phyloP scores from a whole-genome alignment of 2,888 invertebrate species.

The Cheilosia variabilis region DNA sequence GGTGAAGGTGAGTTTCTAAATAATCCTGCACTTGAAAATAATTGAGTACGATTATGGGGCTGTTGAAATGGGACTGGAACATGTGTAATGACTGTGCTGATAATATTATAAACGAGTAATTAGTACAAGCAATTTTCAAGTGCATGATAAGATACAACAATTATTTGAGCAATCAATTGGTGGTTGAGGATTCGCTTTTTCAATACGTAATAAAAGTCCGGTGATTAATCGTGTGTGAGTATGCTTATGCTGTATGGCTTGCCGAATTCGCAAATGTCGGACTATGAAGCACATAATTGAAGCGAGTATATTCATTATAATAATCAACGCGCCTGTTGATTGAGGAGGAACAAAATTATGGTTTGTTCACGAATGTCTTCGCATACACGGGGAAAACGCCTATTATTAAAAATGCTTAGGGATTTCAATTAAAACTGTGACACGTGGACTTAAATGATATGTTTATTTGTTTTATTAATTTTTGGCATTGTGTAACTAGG shows the following conservation, averaged over 20 bases:
- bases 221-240: neutral
- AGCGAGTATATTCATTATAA: conserved; percentile 4
- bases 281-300: neutral
- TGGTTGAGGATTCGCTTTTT: neutral
- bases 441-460: neutral
- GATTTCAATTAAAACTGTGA: conserved; percentile 2
- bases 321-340: conserved; percentile 10
- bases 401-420: conserved; percentile 15
- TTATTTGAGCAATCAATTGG: neutral
- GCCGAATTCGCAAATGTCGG: no score
- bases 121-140: neutral
- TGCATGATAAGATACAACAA: conserved; percentile 16
- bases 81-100: conserved; percentile 11
- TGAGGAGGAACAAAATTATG: conserved; percentile 22
- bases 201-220: neutral
- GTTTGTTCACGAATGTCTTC: neutral
- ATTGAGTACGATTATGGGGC: conserved; percentile 19
- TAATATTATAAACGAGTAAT: conserved; percentile 30
- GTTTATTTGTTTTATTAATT: neutral
- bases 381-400: neutral
- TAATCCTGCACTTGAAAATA: conserved; percentile 37
- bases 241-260: no score
- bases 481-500: no score
- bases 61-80: neutral
- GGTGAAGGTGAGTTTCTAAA: neutral